Evolutionary conservation across 2,113 vertebrate species (phyloP), one percentile per base, ranked within the genome.

Genomic region (Etia nguti): DNA sequence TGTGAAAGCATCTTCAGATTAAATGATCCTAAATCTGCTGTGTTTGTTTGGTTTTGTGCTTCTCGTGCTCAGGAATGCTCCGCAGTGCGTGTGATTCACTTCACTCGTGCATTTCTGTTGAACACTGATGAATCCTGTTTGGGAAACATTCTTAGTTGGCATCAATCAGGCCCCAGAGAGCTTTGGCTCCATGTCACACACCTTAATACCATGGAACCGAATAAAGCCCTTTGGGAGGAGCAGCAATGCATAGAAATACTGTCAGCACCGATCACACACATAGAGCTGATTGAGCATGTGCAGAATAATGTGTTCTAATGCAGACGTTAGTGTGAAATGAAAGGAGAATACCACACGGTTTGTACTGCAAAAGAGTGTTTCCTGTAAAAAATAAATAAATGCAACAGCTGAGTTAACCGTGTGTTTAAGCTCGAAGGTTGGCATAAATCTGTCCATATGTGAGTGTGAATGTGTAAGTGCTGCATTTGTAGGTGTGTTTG

Each of bases 11-110:
- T 2, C 68, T 3, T 73, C 41, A 26, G 41, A 73, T 26, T 73
- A 46, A 73, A 73, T 46, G 2, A 73, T 6, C 1, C 68, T 26
- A 73, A 26, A 4, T 26, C 38, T 6, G 22, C 38, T 46, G 2
- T 73, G 22, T 46, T 73, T 26, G 22, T 0, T 10, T 73, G 13
- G 22, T 46, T 73, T 26, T 0, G 13, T 26, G 8, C 41, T 18
- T 46, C 38, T 46, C 10, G 24, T 73, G 68, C 8, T 73, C 41
- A 73, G 68, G 16, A 73, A 29, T 2, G 0, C 68, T 26, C 15
- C 5, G 0, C 68, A 26, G 12, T 46, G 3, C 12, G 4, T 9
- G 65, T 38, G 38, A n/a, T 1, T 75, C 2, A 20, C 24, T 5
- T 29, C 43, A 48, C 15, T 29, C 2, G 4, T 29, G 6, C 0